Conservation (phyloP, 2,113 vertebrate species). For the Pelecanoides urinatrix region DNA sequence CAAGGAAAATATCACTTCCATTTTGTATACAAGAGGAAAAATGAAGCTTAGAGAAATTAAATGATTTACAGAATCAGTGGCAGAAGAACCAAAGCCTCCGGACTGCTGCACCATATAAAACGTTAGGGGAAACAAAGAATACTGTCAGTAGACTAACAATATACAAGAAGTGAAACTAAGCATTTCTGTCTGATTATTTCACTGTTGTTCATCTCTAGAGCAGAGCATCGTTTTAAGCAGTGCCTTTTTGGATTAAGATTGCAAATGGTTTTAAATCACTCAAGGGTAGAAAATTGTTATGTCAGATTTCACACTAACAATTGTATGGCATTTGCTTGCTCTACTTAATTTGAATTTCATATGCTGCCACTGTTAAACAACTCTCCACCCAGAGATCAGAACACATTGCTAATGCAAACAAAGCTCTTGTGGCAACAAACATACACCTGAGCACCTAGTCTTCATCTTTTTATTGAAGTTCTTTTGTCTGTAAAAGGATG, state of each 20-base stretch:
- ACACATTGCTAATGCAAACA: neutral
- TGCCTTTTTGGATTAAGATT: slow-evolving; percentile 7
- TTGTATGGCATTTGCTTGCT: neutral
- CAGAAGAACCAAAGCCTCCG: neutral
- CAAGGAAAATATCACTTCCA: neutral
- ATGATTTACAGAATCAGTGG: neutral
- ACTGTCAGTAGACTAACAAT: neutral
- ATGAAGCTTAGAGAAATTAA: neutral
- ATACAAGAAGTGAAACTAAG: neutral
- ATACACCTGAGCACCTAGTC: neutral
- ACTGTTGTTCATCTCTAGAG: neutral
- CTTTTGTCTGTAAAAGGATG: neutral
- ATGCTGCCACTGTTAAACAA: neutral
- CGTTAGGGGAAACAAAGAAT: neutral
- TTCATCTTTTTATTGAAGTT: neutral
- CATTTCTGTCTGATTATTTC: neutral
- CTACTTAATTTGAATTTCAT: neutral
- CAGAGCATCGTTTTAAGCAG: neutral
- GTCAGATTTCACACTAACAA: slow-evolving; percentile 35
- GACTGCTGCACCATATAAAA: neutral
- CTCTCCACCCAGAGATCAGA: neutral
- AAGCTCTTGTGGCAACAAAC: neutral
- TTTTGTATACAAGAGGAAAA: neutral
- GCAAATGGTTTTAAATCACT: slow-evolving; percentile 19
- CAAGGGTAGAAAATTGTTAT: slow-evolving; percentile 1